Conservation (phyloP, 2,888 invertebrate genomes). For the Acanthoscelides obtectus region DNA sequence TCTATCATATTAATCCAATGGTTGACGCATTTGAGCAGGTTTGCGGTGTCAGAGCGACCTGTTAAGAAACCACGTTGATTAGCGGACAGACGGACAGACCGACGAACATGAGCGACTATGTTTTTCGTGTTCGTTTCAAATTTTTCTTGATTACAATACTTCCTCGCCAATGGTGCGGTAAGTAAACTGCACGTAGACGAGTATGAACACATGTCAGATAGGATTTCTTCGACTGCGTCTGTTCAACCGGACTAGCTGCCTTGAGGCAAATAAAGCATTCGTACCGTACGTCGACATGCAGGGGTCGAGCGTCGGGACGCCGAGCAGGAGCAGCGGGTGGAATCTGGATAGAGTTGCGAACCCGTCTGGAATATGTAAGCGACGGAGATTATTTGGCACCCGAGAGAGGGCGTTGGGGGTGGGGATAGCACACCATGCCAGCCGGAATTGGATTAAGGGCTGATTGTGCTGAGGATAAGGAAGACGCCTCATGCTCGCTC, state of each 20-base stretch:
- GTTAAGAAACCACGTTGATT: too few relatives aligned
- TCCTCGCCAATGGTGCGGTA: too few relatives aligned
- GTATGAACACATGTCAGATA: too few relatives aligned
- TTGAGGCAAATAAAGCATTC: neutral
- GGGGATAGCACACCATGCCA: neutral
- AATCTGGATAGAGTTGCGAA: slow-evolving; percentile 8
- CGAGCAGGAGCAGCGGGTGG: neutral
- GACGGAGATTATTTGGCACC: neutral
- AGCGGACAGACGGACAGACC: too few relatives aligned
- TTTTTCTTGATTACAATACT: too few relatives aligned
- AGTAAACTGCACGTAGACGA: too few relatives aligned
- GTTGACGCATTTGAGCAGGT: too few relatives aligned
- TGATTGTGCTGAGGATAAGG: neutral
- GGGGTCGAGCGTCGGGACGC: neutral
- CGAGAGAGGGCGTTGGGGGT: neutral
- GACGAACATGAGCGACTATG: too few relatives aligned
- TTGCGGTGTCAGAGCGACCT: too few relatives aligned
- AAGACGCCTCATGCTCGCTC: neutral
- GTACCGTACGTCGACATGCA: neutral
- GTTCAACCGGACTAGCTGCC: neutral
- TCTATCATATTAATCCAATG: too few relatives aligned
- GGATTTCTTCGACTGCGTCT: neutral
- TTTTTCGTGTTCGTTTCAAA: too few relatives aligned
- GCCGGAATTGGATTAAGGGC: neutral
- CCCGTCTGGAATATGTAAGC: slow-evolving; percentile 11